Conservation (phyloP, 2,888 invertebrate genomes). For the Lampropteryx suffumata region DNA sequence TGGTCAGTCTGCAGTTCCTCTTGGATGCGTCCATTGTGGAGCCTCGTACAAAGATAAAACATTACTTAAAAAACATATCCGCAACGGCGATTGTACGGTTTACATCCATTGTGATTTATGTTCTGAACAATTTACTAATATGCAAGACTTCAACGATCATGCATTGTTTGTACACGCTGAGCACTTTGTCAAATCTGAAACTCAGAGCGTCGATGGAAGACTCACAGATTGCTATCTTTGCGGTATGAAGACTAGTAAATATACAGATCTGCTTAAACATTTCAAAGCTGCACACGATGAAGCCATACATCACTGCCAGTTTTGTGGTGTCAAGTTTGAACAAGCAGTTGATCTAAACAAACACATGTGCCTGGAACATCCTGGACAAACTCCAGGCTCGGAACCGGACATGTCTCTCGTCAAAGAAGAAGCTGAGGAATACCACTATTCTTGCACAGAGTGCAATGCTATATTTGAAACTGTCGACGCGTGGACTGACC, state of each 20-base stretch:
- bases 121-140: slow-evolving; percentile 65
- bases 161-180: slow-evolving; percentile 73
- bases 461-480: slow-evolving; percentile 83
- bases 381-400: slow-evolving; percentile 63
- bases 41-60: slow-evolving; percentile 71
- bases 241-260: slow-evolving; percentile 79
- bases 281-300: slow-evolving; percentile 78
- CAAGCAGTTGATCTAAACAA: slow-evolving; percentile 81
- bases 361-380: slow-evolving; percentile 83
- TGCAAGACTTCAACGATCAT: slow-evolving; percentile 78
- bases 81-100: slow-evolving; percentile 83
- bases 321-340: slow-evolving; percentile 82
- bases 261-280: slow-evolving; percentile 83
- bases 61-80: slow-evolving; percentile 74
- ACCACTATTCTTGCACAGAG: slow-evolving; percentile 84
- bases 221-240: slow-evolving; percentile 81
- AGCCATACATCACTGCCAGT: slow-evolving; percentile 81
- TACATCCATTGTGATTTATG: slow-evolving; percentile 81
- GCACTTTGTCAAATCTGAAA: slow-evolving; percentile 67
- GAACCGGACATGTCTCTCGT: slow-evolving; percentile 74
- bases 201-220: slow-evolving; percentile 68
- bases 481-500: slow-evolving; percentile 82
- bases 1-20: slow-evolving; percentile 68
- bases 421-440: slow-evolving; percentile 78
- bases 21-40: slow-evolving; percentile 73